These are phyloP conservation scores for Varanus komodoensis DNA, from an alignment of 2,113 vertebrate genomes.

Conservation along the genomic window DNA sequence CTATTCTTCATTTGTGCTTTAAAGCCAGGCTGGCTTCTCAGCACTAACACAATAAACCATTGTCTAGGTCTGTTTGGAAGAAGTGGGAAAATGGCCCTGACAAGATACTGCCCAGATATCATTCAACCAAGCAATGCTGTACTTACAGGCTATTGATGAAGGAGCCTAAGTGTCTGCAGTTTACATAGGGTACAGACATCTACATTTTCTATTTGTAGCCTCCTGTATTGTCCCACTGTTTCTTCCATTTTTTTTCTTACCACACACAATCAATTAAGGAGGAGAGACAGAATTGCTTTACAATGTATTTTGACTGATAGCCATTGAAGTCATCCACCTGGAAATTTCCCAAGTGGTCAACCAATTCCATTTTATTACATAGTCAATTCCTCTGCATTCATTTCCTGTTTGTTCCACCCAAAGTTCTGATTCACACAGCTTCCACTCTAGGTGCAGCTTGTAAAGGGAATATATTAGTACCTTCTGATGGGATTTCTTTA, in stretches of 20 bases:
- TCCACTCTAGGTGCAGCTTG: background rate
- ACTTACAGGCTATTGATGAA: background rate
- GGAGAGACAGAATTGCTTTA: no score
- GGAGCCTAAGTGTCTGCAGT: no score
- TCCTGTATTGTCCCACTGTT: background rate
- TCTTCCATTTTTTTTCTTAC: background rate
- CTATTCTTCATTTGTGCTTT: no score
- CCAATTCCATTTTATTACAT: background rate
- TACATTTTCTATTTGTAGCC: background rate
- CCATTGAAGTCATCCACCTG: background rate
- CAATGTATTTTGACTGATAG: no score
- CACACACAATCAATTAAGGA: no score
- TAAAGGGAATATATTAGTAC: background rate
- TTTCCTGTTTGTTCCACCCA: background rate
- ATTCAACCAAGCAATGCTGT: background rate
- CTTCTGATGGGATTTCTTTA: background rate
- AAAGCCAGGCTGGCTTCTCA: no score
- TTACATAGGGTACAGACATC: background rate
- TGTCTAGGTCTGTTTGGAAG: no score
- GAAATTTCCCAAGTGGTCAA: background rate
- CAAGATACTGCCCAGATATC: no score
- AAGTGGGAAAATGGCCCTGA: no score
- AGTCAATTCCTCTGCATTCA: background rate
- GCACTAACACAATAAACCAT: no score
- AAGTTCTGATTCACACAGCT: background rate